Percentiles rank a stretch among this genome's conserved stretches.
Evolutionary conservation across 2,797 vertebrate species (phyloP).

Genomic region (Molossus molossus): DNA sequence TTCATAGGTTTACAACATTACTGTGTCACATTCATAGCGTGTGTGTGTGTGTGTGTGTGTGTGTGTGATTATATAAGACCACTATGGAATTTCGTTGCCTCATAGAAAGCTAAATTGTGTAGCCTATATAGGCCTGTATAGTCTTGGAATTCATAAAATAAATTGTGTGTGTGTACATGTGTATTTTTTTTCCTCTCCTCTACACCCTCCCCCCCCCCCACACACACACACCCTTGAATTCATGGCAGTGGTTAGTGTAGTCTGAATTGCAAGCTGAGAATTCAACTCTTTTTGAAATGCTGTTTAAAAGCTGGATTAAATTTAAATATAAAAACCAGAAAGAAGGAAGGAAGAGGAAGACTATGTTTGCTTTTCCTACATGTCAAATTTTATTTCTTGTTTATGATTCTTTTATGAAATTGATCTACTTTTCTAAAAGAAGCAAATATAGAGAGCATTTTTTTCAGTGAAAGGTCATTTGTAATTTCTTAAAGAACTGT

Average conservation of each 20-base stretch:
- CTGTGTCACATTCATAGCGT: not conserved
- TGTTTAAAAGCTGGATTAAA: constrained; percentile 57
- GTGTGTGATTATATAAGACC: constrained; percentile 11
- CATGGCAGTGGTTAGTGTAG: not conserved
- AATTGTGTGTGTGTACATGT: not conserved
- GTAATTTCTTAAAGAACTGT: constrained; percentile 60
- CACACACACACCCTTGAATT: not conserved
- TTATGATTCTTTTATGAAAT: constrained; percentile 40
- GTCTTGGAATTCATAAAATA: constrained; percentile 26
- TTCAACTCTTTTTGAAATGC: constrained; percentile 23
- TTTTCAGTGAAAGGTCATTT: constrained; percentile 52
- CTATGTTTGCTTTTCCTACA: not conserved
- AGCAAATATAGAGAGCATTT: constrained; percentile 26
- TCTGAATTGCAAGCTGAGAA: not conserved
- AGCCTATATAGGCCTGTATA: not conserved
- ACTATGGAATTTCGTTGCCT: not conserved
- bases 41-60: not conserved
- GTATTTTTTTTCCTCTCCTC: not conserved
- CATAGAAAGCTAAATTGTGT: constrained; percentile 27
- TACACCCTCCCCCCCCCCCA: no score
- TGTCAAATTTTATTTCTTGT: constrained; percentile 50
- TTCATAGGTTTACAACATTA: constrained; percentile 27
- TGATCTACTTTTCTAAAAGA: constrained; percentile 65
- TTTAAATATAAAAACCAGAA: constrained; percentile 51
- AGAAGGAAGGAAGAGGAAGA: constrained; percentile 34